Percentiles rank a stretch among this genome's conserved stretches.
These are phyloP conservation scores for Chamaea fasciata DNA, from an alignment of 2,113 vertebrate genomes.

Conservation along the genomic window DNA sequence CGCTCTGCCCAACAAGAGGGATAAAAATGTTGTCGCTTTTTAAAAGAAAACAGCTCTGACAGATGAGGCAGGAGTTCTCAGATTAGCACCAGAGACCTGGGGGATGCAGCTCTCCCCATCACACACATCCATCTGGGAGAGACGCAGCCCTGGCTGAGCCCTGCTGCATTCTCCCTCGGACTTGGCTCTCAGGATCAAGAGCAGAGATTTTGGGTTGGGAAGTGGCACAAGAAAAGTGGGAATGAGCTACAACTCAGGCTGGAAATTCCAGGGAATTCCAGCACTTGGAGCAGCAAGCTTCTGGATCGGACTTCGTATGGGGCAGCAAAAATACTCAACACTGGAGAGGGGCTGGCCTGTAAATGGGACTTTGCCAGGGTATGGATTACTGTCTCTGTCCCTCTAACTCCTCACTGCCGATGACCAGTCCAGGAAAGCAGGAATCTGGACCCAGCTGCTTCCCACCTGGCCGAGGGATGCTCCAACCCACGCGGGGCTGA, in stretches of 20 bases:
- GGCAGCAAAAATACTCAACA: not conserved
- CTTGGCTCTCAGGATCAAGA: not conserved
- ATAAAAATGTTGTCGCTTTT: not conserved
- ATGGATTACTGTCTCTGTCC: not conserved
- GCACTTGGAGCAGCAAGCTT: not conserved
- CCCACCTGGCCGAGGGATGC: not conserved
- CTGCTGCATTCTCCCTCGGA: not conserved
- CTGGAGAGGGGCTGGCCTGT: not conserved
- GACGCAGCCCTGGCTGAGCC: not conserved
- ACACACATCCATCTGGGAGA: not conserved
- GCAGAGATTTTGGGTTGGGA: not conserved
- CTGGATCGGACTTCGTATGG: not conserved
- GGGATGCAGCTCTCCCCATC: not conserved
- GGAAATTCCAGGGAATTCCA: not conserved
- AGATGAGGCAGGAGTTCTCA: not conserved
- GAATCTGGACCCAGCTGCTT: not conserved
- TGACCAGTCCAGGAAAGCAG: not conserved
- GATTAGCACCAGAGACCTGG: not conserved
- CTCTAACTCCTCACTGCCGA: not conserved
- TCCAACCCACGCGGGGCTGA: constrained; percentile 27
- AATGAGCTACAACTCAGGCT: not conserved
- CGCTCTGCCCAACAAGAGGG: not conserved
- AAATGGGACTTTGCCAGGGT: rapidly evolving
- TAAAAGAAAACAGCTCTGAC: not conserved
- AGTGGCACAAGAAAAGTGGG: not conserved